Evolutionary conservation across 2,888 invertebrate species (phyloP), one percentile per base, ranked within the genome.

Genomic region (Buathra laborator): DNA sequence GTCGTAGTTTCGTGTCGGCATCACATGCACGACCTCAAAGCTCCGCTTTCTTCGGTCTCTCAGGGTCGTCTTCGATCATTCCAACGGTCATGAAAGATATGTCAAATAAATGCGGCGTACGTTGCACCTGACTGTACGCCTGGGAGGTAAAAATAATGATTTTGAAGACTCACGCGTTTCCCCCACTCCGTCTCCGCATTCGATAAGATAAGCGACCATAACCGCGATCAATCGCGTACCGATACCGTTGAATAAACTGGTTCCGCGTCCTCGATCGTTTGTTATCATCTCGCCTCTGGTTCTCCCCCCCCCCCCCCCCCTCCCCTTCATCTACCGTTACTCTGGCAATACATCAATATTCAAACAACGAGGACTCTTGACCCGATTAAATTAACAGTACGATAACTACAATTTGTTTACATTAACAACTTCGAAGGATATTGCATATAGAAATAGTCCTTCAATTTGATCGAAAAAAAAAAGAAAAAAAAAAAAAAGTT

Each of bases 131-230:
- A 48, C 5, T 19, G 24, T 14, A 29, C 10, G n/a, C 3, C 0
- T 16, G 43, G 5, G 74, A 62, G 48, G 19, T 10, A 48, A 64
- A 37, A 64, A 64, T 64, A 2, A 62, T 48, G 46, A 64, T 64
- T 75, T 48, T 48, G 19, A 32, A 32, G 51, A 53, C 16, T 46
- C 48, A 16, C 62, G 24, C 59, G 43, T 14, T 29, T 10, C 46
- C 32, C 44, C 7, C 43, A 44, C 14, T 16, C 14, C 6, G 43
- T 46, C 7, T 5, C 1, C 12, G 32, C 29, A 37, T 64, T 16
- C n/a, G 77, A 82, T 82, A 72, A 82, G 82, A 82, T 82, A 82
- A 82, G 64, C 64, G 64, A 76, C 12, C 59, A 29, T 32, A 7
- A 10, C 56, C 59, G 66, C 71, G 77, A 77, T 82, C 70, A 37